Base-by-base conservation (phyloP, 92 coral and sea anemone species). In the Blastomussa wellsi region DNA sequence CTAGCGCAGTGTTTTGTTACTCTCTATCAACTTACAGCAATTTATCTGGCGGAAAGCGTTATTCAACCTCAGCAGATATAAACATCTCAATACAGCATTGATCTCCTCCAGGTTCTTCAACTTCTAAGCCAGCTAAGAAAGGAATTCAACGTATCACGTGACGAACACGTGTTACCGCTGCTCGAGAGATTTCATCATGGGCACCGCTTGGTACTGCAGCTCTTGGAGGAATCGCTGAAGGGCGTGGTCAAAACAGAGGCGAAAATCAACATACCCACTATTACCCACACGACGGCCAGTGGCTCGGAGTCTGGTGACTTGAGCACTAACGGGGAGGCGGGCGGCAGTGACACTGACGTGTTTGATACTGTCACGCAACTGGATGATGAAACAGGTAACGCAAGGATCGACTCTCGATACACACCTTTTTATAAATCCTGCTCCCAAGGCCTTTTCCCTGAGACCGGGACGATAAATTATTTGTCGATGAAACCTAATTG, bases 291-390 rank as follows among this genome's bases (percentile, higher is more conserved):
- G 24, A n/a, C 55, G 42, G 80, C 81, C 26, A 83, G 74, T 20
- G 87, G 78, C 41, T 44, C 80, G 28, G 82, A 74, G 67, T 39
- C 79, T 53, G 86, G 83, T 16, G 74, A 68, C 74, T 51, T 74
- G 22, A 85, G 83, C 16, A 72, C 80, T 73, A 32, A 51, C 4
- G 82, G 57, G n/a, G 90, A 89, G 33, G 84, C 83, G 51, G 78
- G 89, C 49, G 88, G 86, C 24, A 93, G 93, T 70, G 95, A 93
- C 79, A 88, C 95, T 28, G 98, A 94, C 49, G 84, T 87, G 86
- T 94, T 94, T 77, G 98, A 94, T 52, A 90, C 98, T 47, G 98
- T 94, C 47, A 94, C 98, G 31, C 98, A 92, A 75, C 79, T 94
- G 37, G 97, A 90, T 73, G 97, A 93, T 10, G 98, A 94, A 66